These are phyloP conservation scores for Bubo scandiacus DNA, from an alignment of 2,113 vertebrate genomes.

Conservation along the genomic window DNA sequence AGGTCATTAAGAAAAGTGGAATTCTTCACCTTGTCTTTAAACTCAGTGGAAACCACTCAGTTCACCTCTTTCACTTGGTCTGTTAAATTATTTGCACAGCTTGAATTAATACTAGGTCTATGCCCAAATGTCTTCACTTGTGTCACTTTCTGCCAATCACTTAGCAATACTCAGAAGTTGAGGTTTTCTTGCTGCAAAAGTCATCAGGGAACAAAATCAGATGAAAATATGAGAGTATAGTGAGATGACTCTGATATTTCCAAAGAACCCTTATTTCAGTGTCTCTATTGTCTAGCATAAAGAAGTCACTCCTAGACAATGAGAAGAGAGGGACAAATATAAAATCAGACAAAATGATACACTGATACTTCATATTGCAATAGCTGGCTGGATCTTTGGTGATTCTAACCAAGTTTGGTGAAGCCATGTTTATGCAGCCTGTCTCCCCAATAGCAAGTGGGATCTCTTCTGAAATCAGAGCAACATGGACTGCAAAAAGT, in stretches of 20 bases:
- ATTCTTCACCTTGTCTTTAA: constrained; percentile 34
- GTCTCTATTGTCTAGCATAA: background rate
- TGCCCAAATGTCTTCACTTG: background rate
- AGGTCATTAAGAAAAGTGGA: constrained; percentile 4
- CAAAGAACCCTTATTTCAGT: background rate
- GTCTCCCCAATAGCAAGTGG: accelerated
- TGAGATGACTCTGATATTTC: background rate
- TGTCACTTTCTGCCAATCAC: background rate
- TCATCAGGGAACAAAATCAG: background rate
- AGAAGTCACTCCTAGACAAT: background rate
- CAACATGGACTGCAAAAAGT: background rate
- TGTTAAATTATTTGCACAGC: constrained; percentile 54
- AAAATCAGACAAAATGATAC: background rate
- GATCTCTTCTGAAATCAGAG: background rate
- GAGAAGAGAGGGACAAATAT: background rate
- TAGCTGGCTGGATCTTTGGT: background rate
- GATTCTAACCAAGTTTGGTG: background rate
- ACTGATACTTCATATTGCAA: background rate
- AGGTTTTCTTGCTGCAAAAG: background rate
- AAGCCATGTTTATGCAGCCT: background rate
- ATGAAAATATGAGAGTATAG: background rate
- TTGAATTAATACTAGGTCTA: constrained; percentile 18
- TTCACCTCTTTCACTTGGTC: background rate
- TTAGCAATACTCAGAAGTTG: background rate
- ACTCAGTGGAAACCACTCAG: constrained; percentile 21